These are phyloP conservation scores for Hydra vulgaris DNA, from an alignment of 30 jellyfish, hydroid and myxozoan genomes.

Conservation along the genomic window DNA sequence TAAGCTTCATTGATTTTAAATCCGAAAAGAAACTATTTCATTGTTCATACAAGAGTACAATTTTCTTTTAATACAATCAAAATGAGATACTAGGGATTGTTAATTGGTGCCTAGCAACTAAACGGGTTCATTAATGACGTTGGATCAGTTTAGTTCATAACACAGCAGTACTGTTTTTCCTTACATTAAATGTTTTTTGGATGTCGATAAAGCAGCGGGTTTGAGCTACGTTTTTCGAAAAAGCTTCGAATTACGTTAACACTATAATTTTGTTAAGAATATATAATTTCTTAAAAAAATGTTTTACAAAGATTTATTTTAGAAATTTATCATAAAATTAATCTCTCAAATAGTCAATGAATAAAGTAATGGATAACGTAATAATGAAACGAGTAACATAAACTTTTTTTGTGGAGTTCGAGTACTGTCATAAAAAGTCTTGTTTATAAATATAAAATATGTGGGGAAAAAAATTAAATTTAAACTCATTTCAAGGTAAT, in stretches of 20 bases:
- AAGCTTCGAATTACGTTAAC: not conserved
- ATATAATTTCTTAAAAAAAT: no score
- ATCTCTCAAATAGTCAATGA: no score
- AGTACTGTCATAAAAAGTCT: no score
- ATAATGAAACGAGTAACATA: no score
- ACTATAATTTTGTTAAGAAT: no score
- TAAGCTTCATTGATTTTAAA: not conserved
- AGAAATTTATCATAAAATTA: no score
- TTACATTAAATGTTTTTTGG: not conserved
- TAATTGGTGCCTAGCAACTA: not conserved
- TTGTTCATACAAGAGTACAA: not conserved
- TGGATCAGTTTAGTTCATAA: not conserved
- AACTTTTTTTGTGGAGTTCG: no score
- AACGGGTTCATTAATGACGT: not conserved
- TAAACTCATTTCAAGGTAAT: no score
- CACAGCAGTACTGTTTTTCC: not conserved
- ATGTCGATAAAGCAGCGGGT: not conserved
- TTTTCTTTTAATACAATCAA: not conserved
- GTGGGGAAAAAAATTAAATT: no score
- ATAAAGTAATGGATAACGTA: no score
- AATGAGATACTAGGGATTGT: not conserved
- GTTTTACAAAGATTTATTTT: no score
- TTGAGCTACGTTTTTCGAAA: not conserved
- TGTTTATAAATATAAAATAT: no score
- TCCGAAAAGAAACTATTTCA: not conserved